phyloP scores from a whole-genome alignment of 2,797 vertebrate genomes.

The Paramormyrops hopkinsi region DNA sequence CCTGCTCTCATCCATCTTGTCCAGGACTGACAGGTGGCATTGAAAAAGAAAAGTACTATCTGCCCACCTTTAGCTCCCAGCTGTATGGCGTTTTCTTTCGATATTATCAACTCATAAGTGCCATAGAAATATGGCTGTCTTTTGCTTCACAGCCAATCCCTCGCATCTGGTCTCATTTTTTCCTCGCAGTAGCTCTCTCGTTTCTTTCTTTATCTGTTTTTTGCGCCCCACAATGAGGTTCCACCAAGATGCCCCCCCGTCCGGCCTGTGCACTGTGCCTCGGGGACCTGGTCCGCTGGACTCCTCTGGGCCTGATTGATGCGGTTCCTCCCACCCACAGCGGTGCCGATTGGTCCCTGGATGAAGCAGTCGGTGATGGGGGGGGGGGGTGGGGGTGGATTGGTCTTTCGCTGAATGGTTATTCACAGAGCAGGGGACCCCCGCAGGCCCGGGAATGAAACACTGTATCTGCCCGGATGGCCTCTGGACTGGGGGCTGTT shows the following conservation, averaged over 20 bases:
- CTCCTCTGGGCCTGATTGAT: neutral
- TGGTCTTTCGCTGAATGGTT: neutral
- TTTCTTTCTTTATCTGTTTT: neutral
- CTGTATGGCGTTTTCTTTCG: neutral
- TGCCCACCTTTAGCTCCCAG: neutral
- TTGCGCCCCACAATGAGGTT: neutral
- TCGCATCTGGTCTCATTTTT: neutral
- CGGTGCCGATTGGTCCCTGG: neutral
- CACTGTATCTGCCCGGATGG: neutral
- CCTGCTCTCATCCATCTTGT: neutral
- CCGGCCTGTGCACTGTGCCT: neutral
- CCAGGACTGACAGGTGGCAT: neutral
- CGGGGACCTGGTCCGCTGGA: neutral
- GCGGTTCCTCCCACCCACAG: neutral
- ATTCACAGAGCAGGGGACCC: neutral
- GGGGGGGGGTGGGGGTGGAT: neutral
- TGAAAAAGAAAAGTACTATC: neutral
- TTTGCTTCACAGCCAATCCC: neutral
- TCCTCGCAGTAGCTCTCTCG: neutral
- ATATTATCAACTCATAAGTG: neutral
- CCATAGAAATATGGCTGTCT: neutral
- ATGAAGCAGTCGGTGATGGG: neutral
- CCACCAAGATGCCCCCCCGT: neutral
- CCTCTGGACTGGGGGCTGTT: neutral
- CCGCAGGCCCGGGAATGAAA: neutral